These are phyloP conservation scores for Cepaea nemoralis DNA, from an alignment of 1,140 invertebrate genomes.

Conservation along the genomic window DNA sequence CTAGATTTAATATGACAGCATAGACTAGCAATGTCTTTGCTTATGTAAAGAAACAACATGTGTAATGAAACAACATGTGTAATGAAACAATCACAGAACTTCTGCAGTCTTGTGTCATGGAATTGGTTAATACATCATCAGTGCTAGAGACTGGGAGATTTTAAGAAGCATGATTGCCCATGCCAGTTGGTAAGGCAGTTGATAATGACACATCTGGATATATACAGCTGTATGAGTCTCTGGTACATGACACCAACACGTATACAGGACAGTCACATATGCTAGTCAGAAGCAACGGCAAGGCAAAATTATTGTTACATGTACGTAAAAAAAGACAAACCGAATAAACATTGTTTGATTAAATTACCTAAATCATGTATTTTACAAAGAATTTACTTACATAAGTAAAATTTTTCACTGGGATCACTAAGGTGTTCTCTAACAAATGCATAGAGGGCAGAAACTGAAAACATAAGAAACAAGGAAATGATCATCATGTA, in stretches of 20 bases:
- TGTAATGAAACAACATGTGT: too few relatives aligned
- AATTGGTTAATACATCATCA: too few relatives aligned
- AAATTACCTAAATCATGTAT: neutral
- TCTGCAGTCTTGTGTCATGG: too few relatives aligned
- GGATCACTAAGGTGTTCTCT: slow-evolving; percentile 78
- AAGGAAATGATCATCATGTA: neutral
- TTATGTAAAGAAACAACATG: too few relatives aligned
- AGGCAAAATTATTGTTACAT: too few relatives aligned
- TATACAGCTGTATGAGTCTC: neutral
- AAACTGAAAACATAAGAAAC: slow-evolving; percentile 69
- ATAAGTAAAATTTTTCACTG: slow-evolving; percentile 80
- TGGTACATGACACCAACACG: neutral
- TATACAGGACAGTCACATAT: neutral
- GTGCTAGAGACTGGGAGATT: too few relatives aligned
- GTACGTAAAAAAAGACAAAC: neutral
- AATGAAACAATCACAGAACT: too few relatives aligned
- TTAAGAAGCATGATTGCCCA: too few relatives aligned
- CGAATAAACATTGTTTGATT: neutral
- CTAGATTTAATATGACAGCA: too few relatives aligned
- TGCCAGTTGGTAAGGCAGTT: too few relatives aligned
- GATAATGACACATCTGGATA: neutral
- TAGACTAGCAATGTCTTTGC: too few relatives aligned
- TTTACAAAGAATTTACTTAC: slow-evolving; percentile 74
- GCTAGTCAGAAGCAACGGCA: too few relatives aligned
- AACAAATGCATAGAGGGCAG: slow-evolving; percentile 80